Conservation (phyloP, 2,797 vertebrate genomes). For the Danio jaintianensis region DNA sequence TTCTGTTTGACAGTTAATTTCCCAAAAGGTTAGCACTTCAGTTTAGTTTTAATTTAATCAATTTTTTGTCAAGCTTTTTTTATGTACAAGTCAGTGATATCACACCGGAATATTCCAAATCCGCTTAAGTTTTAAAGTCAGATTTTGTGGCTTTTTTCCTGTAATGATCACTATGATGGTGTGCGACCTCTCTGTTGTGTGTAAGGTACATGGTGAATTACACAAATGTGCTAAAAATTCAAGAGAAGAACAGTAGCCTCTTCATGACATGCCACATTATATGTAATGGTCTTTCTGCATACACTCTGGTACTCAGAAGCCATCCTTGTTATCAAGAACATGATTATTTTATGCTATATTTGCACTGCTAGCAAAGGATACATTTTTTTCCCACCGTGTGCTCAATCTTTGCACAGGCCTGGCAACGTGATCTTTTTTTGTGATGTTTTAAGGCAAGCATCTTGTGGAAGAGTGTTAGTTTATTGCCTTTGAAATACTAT, state of each 20-base stretch:
- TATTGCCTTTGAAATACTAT: too few species aligned
- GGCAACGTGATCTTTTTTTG: not conserved
- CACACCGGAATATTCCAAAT: not conserved
- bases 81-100: not conserved
- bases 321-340: slow-evolving; percentile 14
- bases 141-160: too few species aligned
- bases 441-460: not conserved
- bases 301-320: not conserved
- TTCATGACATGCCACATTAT: slow-evolving; percentile 22
- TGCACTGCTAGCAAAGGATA: not conserved
- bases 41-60: not conserved
- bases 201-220: not conserved
- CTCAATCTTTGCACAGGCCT: not conserved
- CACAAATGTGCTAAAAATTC: slow-evolving; percentile 3
- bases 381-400: not conserved
- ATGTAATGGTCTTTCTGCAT: slow-evolving; percentile 25
- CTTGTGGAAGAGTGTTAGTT: too few species aligned
- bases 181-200: not conserved
- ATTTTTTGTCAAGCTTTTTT: not conserved
- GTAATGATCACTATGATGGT: not conserved
- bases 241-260: slow-evolving; percentile 14
- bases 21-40: not conserved
- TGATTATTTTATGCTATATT: slow-evolving; percentile 19
- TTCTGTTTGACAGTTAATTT: not conserved
- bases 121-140: too few species aligned